Evolutionary conservation across 2,888 invertebrate genomes (phyloP).

Genomic region (Melieria picta): DNA sequence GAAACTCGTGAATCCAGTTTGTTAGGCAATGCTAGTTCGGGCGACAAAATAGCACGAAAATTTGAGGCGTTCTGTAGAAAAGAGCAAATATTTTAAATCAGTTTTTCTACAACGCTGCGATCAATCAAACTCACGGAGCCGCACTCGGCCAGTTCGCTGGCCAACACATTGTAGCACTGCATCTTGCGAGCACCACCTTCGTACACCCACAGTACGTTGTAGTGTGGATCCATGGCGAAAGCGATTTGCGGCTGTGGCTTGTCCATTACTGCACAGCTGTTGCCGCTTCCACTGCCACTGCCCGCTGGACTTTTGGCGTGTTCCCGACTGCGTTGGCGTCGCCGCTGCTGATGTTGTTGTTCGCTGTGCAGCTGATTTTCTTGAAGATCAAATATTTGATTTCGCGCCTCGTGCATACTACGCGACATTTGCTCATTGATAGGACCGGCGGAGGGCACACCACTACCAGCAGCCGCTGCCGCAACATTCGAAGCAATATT

Average conservation of each 20-base stretch:
- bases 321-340: conserved; percentile 46
- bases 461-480: conserved; percentile 23
- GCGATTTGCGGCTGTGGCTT: conserved; percentile 62
- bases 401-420: conserved; percentile 65
- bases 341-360: conserved; percentile 37
- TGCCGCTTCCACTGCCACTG: conserved; percentile 24
- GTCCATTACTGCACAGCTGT: conserved; percentile 42
- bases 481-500: conserved; percentile 55
- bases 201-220: conserved; percentile 94
- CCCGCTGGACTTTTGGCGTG: conserved; percentile 44
- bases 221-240: conserved; percentile 81
- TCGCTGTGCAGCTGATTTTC: conserved; percentile 52
- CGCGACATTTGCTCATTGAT: conserved; percentile 65
- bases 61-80: conserved; percentile 58
- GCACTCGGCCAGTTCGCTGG: conserved; percentile 72
- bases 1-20: conserved; percentile 77
- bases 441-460: conserved; percentile 48
- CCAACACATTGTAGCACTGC: conserved; percentile 86
- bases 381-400: conserved; percentile 64
- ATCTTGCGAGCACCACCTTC: conserved; percentile 71
- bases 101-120: not conserved
- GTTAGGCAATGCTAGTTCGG: conserved; percentile 84
- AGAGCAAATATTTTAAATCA: conserved; percentile 1
- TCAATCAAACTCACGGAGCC: conserved; percentile 50
- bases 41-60: conserved; percentile 75